phyloP scores from a whole-genome alignment of 2,113 vertebrate genomes.

The Tetrax tetrax region DNA sequence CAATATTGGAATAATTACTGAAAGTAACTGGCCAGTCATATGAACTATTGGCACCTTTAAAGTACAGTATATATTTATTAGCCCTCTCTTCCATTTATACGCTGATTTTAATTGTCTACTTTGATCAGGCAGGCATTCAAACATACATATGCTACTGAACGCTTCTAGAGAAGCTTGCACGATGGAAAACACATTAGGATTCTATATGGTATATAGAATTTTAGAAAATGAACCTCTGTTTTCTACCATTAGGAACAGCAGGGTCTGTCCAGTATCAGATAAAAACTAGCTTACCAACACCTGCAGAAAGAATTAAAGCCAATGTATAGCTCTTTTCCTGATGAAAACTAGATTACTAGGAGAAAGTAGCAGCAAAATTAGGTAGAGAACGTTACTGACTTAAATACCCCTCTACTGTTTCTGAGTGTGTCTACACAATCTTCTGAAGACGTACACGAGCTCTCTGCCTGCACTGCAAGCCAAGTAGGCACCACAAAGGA shows the following conservation, averaged over 20 bases:
- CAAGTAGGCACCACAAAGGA: background rate
- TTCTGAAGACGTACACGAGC: background rate
- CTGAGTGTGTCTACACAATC: background rate
- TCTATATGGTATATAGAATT: background rate
- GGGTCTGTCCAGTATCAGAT: background rate
- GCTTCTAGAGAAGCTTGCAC: background rate
- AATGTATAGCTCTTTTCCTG: background rate
- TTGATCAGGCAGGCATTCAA: background rate
- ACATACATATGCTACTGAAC: background rate
- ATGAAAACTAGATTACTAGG: background rate
- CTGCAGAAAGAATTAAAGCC: background rate
- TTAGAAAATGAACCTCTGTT: background rate
- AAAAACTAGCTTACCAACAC: background rate
- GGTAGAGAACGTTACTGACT: background rate
- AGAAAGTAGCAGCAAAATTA: background rate
- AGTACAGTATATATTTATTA: background rate
- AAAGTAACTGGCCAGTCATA: background rate
- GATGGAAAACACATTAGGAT: background rate
- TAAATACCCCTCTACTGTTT: background rate
- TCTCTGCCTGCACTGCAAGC: background rate
- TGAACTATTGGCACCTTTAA: background rate
- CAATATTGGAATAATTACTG: background rate
- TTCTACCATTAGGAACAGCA: background rate
- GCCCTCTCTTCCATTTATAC: background rate
- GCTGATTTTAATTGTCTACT: background rate